Evolutionary conservation across 2,797 vertebrate genomes (phyloP).

Genomic region (Ispidina picta): DNA sequence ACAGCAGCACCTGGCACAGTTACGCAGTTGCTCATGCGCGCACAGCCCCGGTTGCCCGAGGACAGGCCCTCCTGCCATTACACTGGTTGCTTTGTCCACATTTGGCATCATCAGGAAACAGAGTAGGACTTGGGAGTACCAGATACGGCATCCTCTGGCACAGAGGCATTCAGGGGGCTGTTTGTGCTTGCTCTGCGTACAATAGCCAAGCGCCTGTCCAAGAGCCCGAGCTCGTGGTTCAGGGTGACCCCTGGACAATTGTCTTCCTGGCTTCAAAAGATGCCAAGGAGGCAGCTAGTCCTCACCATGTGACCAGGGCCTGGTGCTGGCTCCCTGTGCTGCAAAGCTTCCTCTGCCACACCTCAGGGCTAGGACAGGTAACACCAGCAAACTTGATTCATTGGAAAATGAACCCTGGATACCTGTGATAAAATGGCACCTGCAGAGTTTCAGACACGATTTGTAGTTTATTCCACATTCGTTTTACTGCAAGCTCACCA

Average conservation of each 20-base stretch:
- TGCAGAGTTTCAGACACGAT: not conserved
- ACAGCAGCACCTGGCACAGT: not conserved
- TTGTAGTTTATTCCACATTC: not conserved
- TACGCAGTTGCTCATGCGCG: fast-evolving
- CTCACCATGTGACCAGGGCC: not conserved
- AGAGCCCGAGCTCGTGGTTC: not conserved
- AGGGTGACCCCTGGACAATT: not conserved
- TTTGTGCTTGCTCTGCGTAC: fast-evolving
- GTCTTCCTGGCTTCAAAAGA: not conserved
- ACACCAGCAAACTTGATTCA: not conserved
- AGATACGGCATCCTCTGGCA: not conserved
- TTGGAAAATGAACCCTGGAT: not conserved
- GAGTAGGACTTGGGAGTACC: not conserved
- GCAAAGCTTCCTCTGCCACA: not conserved
- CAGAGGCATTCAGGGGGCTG: not conserved
- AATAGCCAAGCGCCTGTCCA: not conserved
- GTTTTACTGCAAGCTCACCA: not conserved
- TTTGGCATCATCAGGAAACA: not conserved
- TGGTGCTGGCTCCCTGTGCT: not conserved
- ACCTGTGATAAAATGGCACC: not conserved
- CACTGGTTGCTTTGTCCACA: fast-evolving
- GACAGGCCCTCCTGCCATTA: not conserved
- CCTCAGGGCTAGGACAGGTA: not conserved
- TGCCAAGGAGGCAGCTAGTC: not conserved
- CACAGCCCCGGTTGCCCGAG: not conserved